Conservation (phyloP, 2,797 vertebrate species). For the Acrossocheilus fasciatus region DNA sequence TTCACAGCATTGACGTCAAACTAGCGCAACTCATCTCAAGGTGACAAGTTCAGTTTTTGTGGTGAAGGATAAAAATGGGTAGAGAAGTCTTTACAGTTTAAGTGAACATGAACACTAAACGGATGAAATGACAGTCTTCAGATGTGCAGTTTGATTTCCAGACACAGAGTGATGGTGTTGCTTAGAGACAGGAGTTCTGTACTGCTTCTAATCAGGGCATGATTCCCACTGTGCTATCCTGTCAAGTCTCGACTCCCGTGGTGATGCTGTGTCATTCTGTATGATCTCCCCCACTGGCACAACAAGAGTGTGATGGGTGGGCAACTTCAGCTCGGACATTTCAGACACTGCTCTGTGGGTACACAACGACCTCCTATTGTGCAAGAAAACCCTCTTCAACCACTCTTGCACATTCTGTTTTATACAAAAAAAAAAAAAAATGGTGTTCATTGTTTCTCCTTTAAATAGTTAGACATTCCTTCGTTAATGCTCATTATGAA, state of each 20-base stretch:
- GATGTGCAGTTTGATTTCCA: constrained; percentile 12
- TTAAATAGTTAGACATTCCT: neutral
- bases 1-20: neutral
- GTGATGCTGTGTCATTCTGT: constrained; percentile 46
- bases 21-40: neutral
- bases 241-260: constrained; percentile 53
- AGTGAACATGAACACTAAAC: neutral
- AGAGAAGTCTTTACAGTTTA: constrained; percentile 14
- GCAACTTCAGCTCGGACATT: constrained; percentile 34
- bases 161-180: constrained; percentile 12
- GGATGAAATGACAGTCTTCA: neutral
- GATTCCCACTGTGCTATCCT: constrained; percentile 52
- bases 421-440: neutral
- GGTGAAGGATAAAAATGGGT: neutral
- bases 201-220: constrained; percentile 58
- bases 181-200: constrained; percentile 39
- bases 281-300: constrained; percentile 55
- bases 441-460: neutral
- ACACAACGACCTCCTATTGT: neutral
- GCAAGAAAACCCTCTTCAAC: neutral
- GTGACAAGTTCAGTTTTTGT: constrained; percentile 16
- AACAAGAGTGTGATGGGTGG: constrained; percentile 43
- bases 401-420: neutral
- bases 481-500: neutral
- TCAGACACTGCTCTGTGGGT: constrained; percentile 12